A percentile compares a stretch with the other conserved stretches of the same genome.
These are phyloP conservation scores for Geococcyx californianus DNA, from an alignment of 2,113 vertebrate genomes.

Conservation along the genomic window DNA sequence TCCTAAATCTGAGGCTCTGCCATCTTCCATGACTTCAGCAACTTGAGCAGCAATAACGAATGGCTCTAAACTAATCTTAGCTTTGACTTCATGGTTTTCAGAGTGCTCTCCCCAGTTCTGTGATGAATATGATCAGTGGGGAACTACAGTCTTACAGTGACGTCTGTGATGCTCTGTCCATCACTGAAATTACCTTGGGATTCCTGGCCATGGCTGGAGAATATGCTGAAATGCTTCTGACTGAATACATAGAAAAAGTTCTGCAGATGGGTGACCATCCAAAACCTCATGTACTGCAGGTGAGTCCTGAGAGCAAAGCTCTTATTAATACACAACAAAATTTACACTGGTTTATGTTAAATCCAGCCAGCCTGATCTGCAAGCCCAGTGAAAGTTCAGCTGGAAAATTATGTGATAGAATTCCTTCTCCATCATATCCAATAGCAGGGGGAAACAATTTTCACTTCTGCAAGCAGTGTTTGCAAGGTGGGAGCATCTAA, in stretches of 20 bases:
- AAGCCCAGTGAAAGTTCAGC: background rate
- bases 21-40: background rate
- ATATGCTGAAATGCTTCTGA: conserved; percentile 78
- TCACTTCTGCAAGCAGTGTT: background rate
- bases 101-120: conserved; percentile 80
- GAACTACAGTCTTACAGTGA: conserved; percentile 91
- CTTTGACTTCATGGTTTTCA: conserved; percentile 31
- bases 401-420: background rate
- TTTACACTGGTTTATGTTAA: background rate
- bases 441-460: background rate
- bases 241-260: conserved; percentile 78
- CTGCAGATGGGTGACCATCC: conserved; percentile 89
- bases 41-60: background rate
- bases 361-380: background rate
- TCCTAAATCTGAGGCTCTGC: background rate
- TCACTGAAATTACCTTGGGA: conserved; percentile 84
- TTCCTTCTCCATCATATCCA: background rate
- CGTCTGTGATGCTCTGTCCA: conserved; percentile 87
- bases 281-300: conserved; percentile 82
- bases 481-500: background rate
- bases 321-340: background rate
- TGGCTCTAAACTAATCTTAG: background rate
- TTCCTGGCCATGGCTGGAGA: conserved; percentile 90
- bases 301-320: conserved; percentile 47
- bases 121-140: conserved; percentile 73